These are phyloP conservation scores for Leucopsar rothschildi DNA, from an alignment of 2,113 vertebrate species.

Conservation along the genomic window DNA sequence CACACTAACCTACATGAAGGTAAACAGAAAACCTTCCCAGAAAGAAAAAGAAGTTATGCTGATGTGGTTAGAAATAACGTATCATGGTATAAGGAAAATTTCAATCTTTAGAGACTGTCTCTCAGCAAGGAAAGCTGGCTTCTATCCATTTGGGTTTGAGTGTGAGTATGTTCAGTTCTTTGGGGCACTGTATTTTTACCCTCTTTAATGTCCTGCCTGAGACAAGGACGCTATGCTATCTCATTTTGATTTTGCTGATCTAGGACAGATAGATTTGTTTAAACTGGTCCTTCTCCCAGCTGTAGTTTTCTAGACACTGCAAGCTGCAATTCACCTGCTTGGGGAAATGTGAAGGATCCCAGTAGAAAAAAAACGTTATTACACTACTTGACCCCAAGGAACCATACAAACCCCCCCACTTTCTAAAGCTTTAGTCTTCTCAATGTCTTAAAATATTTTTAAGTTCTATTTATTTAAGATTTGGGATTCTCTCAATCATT, in stretches of 20 bases:
- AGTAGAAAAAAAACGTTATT: background rate
- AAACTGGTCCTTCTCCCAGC: background rate
- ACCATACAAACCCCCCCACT: accelerated
- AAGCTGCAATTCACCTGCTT: background rate
- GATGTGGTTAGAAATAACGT: background rate
- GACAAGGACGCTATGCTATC: background rate
- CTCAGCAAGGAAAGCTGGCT: background rate
- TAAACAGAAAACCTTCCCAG: background rate
- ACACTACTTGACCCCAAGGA: background rate
- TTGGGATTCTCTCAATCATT: background rate
- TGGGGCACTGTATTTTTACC: background rate
- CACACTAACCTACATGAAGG: background rate
- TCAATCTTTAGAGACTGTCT: background rate
- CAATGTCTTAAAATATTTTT: background rate
- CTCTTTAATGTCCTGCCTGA: background rate
- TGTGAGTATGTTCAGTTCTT: background rate
- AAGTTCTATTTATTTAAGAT: background rate
- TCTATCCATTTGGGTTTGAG: background rate
- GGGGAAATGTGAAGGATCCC: background rate
- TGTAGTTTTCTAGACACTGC: background rate
- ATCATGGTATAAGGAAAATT: background rate
- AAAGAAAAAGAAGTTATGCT: background rate
- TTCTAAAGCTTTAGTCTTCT: background rate
- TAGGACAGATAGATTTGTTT: background rate
- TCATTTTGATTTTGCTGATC: background rate